These are phyloP conservation scores for Spilarctia lutea DNA, from an alignment of 2,888 invertebrate species.

Conservation along the genomic window DNA sequence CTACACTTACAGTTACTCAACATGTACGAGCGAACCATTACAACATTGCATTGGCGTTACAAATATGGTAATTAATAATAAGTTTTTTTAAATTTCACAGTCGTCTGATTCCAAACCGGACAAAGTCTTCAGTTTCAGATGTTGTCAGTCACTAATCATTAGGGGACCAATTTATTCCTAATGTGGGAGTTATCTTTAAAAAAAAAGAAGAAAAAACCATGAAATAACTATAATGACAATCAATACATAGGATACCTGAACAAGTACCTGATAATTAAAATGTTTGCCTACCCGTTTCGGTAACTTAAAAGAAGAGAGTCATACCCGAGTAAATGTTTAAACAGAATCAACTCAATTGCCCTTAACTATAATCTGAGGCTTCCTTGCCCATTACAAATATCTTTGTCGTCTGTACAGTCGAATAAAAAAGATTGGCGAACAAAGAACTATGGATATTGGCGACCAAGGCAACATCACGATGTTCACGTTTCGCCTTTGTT, in stretches of 20 bases:
- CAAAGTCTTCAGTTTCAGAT: no score
- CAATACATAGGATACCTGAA: not conserved
- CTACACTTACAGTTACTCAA: no score
- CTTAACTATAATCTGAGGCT: conserved; percentile 34
- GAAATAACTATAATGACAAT: not conserved
- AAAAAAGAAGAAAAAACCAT: no score
- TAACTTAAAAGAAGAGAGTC: conserved; percentile 5
- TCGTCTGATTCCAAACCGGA: no score
- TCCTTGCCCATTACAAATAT: conserved; percentile 31
- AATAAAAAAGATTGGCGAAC: conserved; percentile 56
- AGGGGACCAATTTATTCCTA: no score
- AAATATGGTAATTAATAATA: no score
- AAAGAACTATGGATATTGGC: conserved; percentile 62
- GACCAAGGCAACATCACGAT: conserved; percentile 58
- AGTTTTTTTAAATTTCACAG: no score
- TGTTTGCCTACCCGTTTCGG: not conserved
- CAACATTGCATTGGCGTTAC: no score
- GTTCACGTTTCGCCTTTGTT: conserved; percentile 56
- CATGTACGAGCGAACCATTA: no score
- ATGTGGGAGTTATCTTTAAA: no score
- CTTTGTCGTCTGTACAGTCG: conserved; percentile 28
- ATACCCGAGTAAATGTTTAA: conserved; percentile 12
- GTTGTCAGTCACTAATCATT: no score
- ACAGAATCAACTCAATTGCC: conserved; percentile 31
- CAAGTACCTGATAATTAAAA: no score